These are phyloP conservation scores for Agrochola lota DNA, from an alignment of 2,888 invertebrate species.

Conservation along the genomic window DNA sequence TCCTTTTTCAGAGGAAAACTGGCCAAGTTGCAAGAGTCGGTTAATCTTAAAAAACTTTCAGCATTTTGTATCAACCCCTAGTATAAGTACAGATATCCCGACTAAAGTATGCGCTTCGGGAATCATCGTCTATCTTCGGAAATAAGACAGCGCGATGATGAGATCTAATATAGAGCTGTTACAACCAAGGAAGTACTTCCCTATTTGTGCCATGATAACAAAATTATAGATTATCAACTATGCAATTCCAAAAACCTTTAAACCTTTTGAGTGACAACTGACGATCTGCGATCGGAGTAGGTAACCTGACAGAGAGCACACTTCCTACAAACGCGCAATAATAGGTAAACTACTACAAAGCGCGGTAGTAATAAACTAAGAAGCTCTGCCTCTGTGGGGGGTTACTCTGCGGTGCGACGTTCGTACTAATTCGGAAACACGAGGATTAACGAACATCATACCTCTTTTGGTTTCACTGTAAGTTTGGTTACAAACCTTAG, in stretches of 20 bases:
- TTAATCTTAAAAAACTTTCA: neutral
- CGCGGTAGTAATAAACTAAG: neutral
- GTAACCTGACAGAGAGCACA: neutral
- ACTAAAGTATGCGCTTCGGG: neutral
- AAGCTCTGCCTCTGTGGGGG: no score
- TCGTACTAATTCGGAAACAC: neutral
- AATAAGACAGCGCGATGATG: neutral
- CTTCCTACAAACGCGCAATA: neutral
- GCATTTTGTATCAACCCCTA: neutral
- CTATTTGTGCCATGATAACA: neutral
- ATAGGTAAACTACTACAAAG: neutral
- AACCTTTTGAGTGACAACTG: neutral
- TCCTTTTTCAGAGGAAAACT: neutral
- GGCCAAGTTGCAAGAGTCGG: neutral
- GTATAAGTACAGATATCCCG: neutral
- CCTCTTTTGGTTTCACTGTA: neutral
- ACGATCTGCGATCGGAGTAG: neutral
- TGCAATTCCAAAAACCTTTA: neutral
- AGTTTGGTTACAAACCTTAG: conserved; percentile 91
- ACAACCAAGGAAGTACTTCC: neutral
- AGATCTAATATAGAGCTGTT: neutral
- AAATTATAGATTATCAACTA: neutral
- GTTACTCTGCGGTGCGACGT: neutral
- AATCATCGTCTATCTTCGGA: neutral
- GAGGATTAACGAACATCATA: neutral